A percentile compares a stretch with the other conserved stretches of the same genome.
Evolutionary conservation across 2,113 vertebrate genomes (phyloP).

Genomic region (Pseudorasbora parva): DNA sequence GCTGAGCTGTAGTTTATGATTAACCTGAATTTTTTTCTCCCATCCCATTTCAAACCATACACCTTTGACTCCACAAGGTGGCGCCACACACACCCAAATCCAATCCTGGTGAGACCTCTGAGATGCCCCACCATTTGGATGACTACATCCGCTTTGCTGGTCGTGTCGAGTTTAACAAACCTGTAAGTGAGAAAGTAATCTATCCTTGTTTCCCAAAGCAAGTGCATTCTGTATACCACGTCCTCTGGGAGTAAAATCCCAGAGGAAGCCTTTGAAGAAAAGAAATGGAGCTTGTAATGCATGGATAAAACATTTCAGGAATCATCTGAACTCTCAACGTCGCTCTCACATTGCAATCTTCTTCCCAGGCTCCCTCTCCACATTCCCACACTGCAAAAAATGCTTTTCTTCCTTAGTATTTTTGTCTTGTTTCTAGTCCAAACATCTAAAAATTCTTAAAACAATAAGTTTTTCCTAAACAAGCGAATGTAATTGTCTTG

Average conservation of each 20-base stretch:
- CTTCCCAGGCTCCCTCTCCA: conserved; percentile 68
- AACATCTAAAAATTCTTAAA: no score
- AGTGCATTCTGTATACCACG: conserved; percentile 41
- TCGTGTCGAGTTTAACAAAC: neutral
- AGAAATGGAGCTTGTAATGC: neutral
- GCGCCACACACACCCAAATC: conserved; percentile 27
- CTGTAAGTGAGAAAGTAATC: conserved; percentile 19
- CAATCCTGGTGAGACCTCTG: neutral
- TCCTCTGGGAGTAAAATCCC: conserved; percentile 46
- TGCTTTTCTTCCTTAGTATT: no score
- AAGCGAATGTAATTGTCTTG: no score
- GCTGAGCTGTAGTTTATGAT: neutral
- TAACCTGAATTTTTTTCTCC: neutral
- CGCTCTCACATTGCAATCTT: conserved; percentile 51
- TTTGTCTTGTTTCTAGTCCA: no score
- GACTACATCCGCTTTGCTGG: neutral
- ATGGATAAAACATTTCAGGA: neutral
- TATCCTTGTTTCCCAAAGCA: conserved; percentile 22
- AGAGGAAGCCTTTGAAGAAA: neutral
- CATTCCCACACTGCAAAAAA: no score
- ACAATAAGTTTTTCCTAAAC: no score
- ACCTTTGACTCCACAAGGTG: conserved; percentile 63
- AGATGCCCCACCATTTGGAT: conserved; percentile 5
- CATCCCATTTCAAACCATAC: conserved; percentile 1
- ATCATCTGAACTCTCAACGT: neutral